A percentile compares a stretch with the other conserved stretches of the same genome.
Evolutionary conservation across 2,797 vertebrate genomes (phyloP).

Genomic region (Malurus splendens): DNA sequence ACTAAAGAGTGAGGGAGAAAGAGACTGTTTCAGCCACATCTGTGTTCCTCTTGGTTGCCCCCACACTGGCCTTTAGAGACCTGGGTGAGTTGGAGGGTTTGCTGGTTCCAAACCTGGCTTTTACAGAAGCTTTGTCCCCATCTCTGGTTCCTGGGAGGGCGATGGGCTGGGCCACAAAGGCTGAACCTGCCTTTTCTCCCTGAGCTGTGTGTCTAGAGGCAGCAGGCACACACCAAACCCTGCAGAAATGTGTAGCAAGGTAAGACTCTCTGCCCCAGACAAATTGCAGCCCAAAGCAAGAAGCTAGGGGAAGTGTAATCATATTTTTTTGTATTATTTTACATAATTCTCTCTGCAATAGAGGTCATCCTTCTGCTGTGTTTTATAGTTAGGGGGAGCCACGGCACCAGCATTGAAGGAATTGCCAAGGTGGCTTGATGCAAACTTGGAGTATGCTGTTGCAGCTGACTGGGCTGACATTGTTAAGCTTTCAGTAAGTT

Average conservation of each 20-base stretch:
- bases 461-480: slow-evolving; percentile 91
- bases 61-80: not conserved
- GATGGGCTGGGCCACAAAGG: not conserved
- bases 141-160: not conserved
- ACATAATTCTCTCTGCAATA: slow-evolving; percentile 49
- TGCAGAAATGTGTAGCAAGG: not conserved
- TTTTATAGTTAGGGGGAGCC: slow-evolving; percentile 85
- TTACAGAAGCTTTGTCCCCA: not conserved
- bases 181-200: not conserved
- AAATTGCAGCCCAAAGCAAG: not conserved
- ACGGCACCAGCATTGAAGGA: slow-evolving; percentile 91
- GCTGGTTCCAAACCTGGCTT: not conserved
- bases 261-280: not conserved
- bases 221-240: not conserved
- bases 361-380: slow-evolving; percentile 58
- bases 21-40: not conserved
- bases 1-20: not conserved
- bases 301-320: slow-evolving; percentile 11
- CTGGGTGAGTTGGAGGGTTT: not conserved
- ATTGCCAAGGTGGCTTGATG: slow-evolving; percentile 87
- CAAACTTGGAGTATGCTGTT: slow-evolving; percentile 87
- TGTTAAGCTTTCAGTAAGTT: slow-evolving; percentile 90
- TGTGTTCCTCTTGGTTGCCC: not conserved
- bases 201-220: not conserved
- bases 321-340: slow-evolving; percentile 47